Base-by-base conservation (phyloP, 2,113 vertebrate species). In the Rallus limicola region DNA sequence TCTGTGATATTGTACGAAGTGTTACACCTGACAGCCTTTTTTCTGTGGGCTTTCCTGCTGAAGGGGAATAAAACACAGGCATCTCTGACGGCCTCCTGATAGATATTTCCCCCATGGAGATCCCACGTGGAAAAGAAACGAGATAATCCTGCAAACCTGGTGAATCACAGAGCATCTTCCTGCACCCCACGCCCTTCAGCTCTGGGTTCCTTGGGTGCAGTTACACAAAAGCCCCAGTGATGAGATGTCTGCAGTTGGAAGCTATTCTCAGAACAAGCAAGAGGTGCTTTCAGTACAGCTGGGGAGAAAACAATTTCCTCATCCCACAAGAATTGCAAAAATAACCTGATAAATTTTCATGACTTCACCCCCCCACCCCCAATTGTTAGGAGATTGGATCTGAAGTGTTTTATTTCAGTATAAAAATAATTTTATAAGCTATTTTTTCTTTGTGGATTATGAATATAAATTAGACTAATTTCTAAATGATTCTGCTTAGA, bases 321-420 rank as follows among this genome's bases (percentile, higher is more conserved):
- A 72, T 59, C 67, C 75, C 79, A 56, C 74, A 86, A 53, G 55
- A 67, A 94, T 77, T 87, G 82, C 3, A 13, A 93, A 95, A 96
- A 85, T 76, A 56, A 72, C 67, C 46, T 53, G 64, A 67, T 86
- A 86, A 56, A 68, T 92, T 89, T 95, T 91, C 70, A 90, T 69
- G 16, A 93, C 50, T 44, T 82, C 74, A 60, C 34, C 38, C 44
- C 33, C 62, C 14, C 16, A 20, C 34, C 62, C 16, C 16, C 23
- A 52, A 26, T 3, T 89, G 81, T 87, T 60, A 82, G 60, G 82
- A 75, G 44, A 85, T 87, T 81, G 50, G 44, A 90, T 59, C 11
- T 59, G 42, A 93, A 88, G 48, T 63, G 24, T 28, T 95, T 91
- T 87, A 60, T 95, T 94, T 90, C 2, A 0, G 29, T 79, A 64